Evolutionary conservation across 1,140 invertebrate species (phyloP), one percentile per base, ranked within the genome.

Genomic region (Propsilocerus akamusi): DNA sequence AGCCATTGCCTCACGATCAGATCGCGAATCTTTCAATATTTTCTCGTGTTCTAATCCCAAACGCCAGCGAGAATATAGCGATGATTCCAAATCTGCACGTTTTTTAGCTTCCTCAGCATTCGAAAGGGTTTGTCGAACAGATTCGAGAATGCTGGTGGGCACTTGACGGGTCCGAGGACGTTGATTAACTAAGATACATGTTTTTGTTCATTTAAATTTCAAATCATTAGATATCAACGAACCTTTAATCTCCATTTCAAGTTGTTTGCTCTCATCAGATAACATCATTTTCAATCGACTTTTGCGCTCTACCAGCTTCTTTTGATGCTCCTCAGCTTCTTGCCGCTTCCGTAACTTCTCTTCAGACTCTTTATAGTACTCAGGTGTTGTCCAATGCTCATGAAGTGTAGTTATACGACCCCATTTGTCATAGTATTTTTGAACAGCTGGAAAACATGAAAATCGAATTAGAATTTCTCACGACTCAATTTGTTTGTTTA

Each of bases 381-480:
- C 58, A 41, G 69, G 66, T 32, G 66, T 68, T 32, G 70, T 74
- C 59, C 69, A 72, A 54, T 70, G 64, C 14, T 68, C 61, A 53
- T 63, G 62, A 41, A 41, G 22, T 20, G 34, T 20, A 20, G 34
- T 41, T 17, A 60, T 64, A 22, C 58, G 60, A 37, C 67, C 66
- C 66, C 67, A 72, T 10, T 63, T 61, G 41, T 70, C 64, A 52
- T 68, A 72, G 28, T 72, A 68, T 55, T 55, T 51, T 52, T 46
- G n/a, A 20, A 20, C 17, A 41, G 17, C 34, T 41, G 5, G 3
- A 41, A 41, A 17, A 7, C 2, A 30, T 12, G 14, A 4, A 30
- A 41, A 41, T 20, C 17, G 34, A 17, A 20, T 41, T 20, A 6
- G 22, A 41, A 41, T 17, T 57, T 55, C 56, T 68, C 53, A 25